Conservation (phyloP, 2,797 vertebrate genomes). For the Chelon auratus region DNA sequence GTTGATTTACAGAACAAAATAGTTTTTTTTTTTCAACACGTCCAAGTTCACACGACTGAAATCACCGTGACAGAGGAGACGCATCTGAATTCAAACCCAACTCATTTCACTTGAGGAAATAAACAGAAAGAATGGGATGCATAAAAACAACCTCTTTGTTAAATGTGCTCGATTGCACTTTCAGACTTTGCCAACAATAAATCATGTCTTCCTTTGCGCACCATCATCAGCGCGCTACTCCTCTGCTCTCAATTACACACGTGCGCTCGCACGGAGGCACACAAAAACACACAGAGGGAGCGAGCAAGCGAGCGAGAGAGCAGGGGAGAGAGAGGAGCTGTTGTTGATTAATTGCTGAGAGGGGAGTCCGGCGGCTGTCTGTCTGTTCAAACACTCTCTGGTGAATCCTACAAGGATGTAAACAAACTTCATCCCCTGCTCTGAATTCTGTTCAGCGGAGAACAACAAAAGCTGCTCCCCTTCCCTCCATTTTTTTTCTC, state of each 20-base stretch:
- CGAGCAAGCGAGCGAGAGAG: background rate
- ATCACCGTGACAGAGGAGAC: background rate
- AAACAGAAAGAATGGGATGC: constrained; percentile 40
- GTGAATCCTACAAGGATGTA: constrained; percentile 84
- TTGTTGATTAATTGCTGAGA: constrained; percentile 85
- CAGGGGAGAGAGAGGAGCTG: constrained; percentile 26
- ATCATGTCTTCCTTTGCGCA: constrained; percentile 79
- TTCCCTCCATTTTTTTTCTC: constrained; percentile 74
- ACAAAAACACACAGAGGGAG: constrained; percentile 30
- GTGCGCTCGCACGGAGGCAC: background rate
- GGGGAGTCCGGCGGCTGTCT: constrained; percentile 80
- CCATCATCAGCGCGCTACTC: constrained; percentile 66
- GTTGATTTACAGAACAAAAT: background rate
- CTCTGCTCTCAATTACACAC: constrained; percentile 49
- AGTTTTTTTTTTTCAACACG: background rate
- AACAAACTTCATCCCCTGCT: constrained; percentile 85
- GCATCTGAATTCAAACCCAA: constrained; percentile 1
- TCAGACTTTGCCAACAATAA: constrained; percentile 79
- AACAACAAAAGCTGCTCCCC: constrained; percentile 90
- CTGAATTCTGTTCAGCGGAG: constrained; percentile 76
- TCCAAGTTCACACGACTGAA: background rate
- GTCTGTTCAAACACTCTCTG: constrained; percentile 83
- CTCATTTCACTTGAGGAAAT: constrained; percentile 34
- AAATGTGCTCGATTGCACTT: constrained; percentile 79
- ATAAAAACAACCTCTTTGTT: constrained; percentile 56